Conservation (phyloP, 2,797 vertebrate species). For the Scolopax bukidnonensis region DNA sequence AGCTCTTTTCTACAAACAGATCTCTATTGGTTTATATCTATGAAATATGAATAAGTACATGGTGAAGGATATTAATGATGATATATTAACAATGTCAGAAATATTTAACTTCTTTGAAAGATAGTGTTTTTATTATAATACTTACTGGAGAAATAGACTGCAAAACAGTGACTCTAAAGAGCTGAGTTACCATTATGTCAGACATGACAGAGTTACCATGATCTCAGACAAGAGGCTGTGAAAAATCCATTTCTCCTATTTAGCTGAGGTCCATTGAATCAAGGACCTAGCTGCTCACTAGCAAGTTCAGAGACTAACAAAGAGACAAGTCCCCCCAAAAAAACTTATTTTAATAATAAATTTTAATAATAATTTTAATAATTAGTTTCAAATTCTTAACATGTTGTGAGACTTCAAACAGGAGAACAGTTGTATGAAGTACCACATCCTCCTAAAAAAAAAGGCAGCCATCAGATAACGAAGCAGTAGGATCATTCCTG, state of each 20-base stretch:
- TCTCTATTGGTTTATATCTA: not conserved
- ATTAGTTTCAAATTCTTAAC: not conserved
- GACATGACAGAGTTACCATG: not conserved
- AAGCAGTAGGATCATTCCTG: not conserved
- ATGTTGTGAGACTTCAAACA: not conserved
- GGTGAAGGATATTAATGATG: not conserved
- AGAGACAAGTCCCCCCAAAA: not conserved
- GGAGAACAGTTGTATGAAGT: not conserved
- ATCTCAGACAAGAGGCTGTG: not conserved
- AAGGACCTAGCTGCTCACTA: not conserved
- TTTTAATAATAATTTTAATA: not conserved
- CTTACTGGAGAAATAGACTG: not conserved
- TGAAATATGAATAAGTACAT: not conserved
- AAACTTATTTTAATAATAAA: not conserved
- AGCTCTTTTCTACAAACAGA: not conserved
- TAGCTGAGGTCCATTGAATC: not conserved
- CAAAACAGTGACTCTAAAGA: not conserved
- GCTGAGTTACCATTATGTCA: not conserved
- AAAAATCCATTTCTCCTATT: not conserved
- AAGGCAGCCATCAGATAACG: not conserved
- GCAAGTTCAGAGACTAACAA: not conserved
- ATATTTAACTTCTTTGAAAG: not conserved
- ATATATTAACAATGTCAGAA: not conserved
- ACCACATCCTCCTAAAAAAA: not conserved
- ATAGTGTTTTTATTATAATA: not conserved